phyloP scores from a whole-genome alignment of 2,888 invertebrate species.

The Cerastoderma edule region DNA sequence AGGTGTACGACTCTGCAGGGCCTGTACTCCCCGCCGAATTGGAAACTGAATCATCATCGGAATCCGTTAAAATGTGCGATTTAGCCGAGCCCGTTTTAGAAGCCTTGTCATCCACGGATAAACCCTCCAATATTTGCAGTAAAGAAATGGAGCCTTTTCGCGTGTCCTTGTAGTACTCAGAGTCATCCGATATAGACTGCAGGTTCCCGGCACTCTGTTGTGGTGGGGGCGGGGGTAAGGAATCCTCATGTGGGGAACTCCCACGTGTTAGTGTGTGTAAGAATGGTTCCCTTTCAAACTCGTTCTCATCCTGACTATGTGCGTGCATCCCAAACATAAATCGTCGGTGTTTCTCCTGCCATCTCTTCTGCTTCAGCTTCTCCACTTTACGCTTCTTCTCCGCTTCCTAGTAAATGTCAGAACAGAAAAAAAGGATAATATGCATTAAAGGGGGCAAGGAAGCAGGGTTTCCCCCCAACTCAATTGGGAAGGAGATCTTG shows the following conservation, averaged over 20 bases:
- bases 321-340: slow-evolving; percentile 71
- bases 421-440: too few species aligned
- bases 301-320: slow-evolving; percentile 66
- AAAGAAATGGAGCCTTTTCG: slow-evolving; percentile 48
- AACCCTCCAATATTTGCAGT: slow-evolving; percentile 58
- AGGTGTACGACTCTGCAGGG: slow-evolving; percentile 66
- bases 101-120: slow-evolving; percentile 54
- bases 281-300: slow-evolving; percentile 65
- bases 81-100: slow-evolving; percentile 43
- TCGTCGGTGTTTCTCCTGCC: slow-evolving; percentile 79
- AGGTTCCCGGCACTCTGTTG: slow-evolving; percentile 43
- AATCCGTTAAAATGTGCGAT: slow-evolving; percentile 51
- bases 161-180: slow-evolving; percentile 57
- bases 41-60: slow-evolving; percentile 58
- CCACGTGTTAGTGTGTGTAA: slow-evolving; percentile 55
- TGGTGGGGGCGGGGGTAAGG: slow-evolving; percentile 44
- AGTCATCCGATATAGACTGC: slow-evolving; percentile 57
- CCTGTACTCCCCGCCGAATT: slow-evolving; percentile 65
- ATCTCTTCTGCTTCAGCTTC: slow-evolving; percentile 77
- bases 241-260: slow-evolving; percentile 47
- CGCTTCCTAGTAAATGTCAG: slow-evolving; percentile 71
- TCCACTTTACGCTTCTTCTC: slow-evolving; percentile 80
- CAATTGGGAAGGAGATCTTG: too few species aligned
- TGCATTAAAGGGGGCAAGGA: too few species aligned
- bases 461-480: too few species aligned